These are phyloP conservation scores for Picathartes gymnocephalus DNA, from an alignment of 2,113 vertebrate genomes.

Conservation along the genomic window DNA sequence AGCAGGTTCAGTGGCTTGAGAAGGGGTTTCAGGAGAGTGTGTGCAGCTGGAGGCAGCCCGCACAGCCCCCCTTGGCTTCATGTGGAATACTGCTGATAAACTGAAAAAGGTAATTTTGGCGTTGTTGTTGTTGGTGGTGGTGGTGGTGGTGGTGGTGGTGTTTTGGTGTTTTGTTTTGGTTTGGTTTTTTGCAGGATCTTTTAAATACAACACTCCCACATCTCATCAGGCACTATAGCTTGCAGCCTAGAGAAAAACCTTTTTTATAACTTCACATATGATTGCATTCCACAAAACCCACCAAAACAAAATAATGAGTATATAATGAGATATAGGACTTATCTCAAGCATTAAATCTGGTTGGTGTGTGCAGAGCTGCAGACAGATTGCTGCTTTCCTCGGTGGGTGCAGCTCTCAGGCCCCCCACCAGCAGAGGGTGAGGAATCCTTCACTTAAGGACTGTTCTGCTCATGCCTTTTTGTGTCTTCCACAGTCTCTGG, in stretches of 20 bases:
- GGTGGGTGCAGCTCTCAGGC: fast-evolving
- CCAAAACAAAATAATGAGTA: neutral
- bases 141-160: no score
- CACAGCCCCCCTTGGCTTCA: neutral
- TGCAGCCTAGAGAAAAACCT: neutral
- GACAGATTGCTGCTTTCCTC: neutral
- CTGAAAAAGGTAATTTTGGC: fast-evolving
- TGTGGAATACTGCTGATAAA: neutral
- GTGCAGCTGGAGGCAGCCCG: neutral
- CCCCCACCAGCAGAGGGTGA: neutral
- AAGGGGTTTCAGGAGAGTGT: neutral
- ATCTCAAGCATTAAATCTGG: no score
- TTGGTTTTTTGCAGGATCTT: neutral
- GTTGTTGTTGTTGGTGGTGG: no score
- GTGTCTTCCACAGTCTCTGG: neutral
- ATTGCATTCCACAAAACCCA: neutral
- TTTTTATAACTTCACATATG: neutral
- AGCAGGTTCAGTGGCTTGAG: neutral
- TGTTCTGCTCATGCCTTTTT: neutral
- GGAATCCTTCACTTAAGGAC: neutral
- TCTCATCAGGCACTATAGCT: neutral
- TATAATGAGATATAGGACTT: no score
- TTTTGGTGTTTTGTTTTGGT: no score
- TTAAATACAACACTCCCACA: no score
- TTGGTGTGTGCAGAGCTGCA: neutral